Percentiles rank a stretch among this genome's conserved stretches.
Evolutionary conservation across 1,140 invertebrate species (phyloP).

Genomic region (Capitella teleta): DNA sequence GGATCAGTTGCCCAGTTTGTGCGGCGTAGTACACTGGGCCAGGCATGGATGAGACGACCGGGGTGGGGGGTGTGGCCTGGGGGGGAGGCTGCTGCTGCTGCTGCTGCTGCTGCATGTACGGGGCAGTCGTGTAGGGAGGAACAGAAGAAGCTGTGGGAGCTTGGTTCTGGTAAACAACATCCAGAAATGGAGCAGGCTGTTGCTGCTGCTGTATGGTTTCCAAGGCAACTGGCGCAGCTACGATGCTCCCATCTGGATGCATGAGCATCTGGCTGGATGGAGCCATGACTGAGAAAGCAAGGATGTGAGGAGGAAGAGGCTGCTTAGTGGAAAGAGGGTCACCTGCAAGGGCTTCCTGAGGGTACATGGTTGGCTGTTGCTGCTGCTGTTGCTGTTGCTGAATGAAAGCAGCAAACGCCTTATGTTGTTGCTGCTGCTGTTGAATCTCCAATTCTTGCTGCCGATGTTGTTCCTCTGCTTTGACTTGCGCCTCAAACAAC

Average conservation of each 20-base stretch:
- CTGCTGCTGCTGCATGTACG: too few relatives aligned
- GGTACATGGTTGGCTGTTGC: too few relatives aligned
- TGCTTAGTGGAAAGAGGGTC: too few relatives aligned
- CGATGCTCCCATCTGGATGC: not conserved
- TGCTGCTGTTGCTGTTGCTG: not conserved
- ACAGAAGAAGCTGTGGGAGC: too few relatives aligned
- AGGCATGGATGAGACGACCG: not conserved
- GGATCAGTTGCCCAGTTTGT: too few relatives aligned
- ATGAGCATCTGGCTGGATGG: not conserved
- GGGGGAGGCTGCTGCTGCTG: too few relatives aligned
- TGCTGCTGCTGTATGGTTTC: not conserved
- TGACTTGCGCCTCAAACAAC: slow-evolving; percentile 61
- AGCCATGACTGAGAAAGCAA: too few relatives aligned
- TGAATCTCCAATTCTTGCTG: slow-evolving; percentile 15
- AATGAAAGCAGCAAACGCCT: not conserved
- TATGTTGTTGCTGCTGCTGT: not conserved
- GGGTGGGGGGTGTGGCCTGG: not conserved
- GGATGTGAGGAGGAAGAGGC: too few relatives aligned
- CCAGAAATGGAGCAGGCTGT: too few relatives aligned
- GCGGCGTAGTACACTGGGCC: not conserved
- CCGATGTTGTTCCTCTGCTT: slow-evolving; percentile 50
- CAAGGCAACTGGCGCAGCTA: not conserved
- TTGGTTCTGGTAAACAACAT: too few relatives aligned
- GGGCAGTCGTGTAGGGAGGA: too few relatives aligned
- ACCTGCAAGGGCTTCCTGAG: too few relatives aligned